Percentiles rank a stretch among this genome's conserved stretches.
Evolutionary conservation across 1,140 invertebrate genomes (phyloP).

Genomic region (Heterodera schachtii): DNA sequence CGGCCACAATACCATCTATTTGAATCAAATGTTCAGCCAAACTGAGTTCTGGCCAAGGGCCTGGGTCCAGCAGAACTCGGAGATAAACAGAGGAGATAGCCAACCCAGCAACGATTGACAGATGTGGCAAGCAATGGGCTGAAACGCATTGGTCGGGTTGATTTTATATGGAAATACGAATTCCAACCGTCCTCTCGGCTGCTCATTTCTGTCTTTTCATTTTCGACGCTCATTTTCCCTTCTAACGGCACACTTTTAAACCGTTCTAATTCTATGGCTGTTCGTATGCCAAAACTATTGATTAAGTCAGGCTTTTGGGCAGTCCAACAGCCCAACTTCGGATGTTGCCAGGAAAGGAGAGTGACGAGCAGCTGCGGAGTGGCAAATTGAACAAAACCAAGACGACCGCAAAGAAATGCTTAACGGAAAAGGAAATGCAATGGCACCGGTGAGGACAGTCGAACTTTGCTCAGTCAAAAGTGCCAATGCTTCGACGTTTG

Average conservation of each 20-base stretch:
- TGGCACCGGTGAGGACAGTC: not conserved
- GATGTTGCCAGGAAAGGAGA: slow-evolving; percentile 44
- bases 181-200: not conserved
- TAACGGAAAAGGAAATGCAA: slow-evolving; percentile 21
- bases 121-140: slow-evolving; percentile 33
- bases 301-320: slow-evolving; percentile 36
- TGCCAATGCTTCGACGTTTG: slow-evolving; percentile 7
- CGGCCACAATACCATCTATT: slow-evolving; percentile 43
- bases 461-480: slow-evolving; percentile 40
- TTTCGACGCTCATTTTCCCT: not conserved
- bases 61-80: slow-evolving; percentile 44
- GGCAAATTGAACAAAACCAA: slow-evolving; percentile 46
- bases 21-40: slow-evolving; percentile 50
- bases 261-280: not conserved
- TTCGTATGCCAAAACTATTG: slow-evolving; percentile 40
- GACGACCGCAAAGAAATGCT: slow-evolving; percentile 45
- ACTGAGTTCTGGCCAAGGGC: slow-evolving; percentile 40
- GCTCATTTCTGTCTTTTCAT: slow-evolving; percentile 4
- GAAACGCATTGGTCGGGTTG: not conserved
- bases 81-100: slow-evolving; percentile 16
- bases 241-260: not conserved
- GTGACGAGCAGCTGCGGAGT: slow-evolving; percentile 47
- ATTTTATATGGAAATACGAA: not conserved
- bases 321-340: slow-evolving; percentile 45
- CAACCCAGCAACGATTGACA: slow-evolving; percentile 18